Percentiles rank a stretch among this genome's conserved stretches.
Conservation (phyloP, 2,797 vertebrate genomes). For the Pipistrellus nathusii region DNA sequence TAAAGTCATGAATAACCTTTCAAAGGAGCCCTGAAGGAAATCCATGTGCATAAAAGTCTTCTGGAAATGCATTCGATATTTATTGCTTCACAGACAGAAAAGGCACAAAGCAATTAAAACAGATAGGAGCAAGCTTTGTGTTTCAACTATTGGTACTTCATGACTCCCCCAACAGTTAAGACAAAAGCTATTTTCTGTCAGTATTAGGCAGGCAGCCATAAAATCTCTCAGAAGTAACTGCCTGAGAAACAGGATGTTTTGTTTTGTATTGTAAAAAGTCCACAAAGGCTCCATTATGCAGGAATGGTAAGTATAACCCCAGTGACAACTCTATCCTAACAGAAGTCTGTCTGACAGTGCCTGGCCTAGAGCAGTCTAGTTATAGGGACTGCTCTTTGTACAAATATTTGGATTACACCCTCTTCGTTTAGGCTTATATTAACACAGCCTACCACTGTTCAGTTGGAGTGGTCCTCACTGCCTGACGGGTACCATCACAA, state of each 20-base stretch:
- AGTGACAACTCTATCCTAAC: conserved; percentile 46
- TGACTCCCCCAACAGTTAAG: conserved; percentile 6
- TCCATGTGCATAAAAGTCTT: not conserved
- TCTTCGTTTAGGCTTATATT: conserved; percentile 31
- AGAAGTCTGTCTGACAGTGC: not conserved
- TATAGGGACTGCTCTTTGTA: conserved; percentile 4
- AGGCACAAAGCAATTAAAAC: conserved; percentile 40
- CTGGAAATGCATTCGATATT: conserved; percentile 55
- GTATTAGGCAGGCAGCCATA: conserved; percentile 56
- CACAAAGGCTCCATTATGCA: conserved; percentile 58
- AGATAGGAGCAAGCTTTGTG: conserved; percentile 34
- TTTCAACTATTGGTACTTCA: conserved; percentile 37
- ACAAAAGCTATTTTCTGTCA: conserved; percentile 51
- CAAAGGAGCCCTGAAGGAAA: conserved; percentile 19
- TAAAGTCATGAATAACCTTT: conserved; percentile 41
- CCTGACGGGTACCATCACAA: not conserved
- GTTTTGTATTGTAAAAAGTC: conserved; percentile 57
- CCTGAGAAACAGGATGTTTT: conserved; percentile 59
- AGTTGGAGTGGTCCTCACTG: conserved; percentile 1
- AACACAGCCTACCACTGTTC: not conserved
- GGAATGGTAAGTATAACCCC: conserved; percentile 56
- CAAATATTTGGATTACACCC: conserved; percentile 60
- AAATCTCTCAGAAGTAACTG: conserved; percentile 70
- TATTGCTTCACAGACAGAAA: conserved; percentile 40
- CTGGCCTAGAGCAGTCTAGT: not conserved